A percentile compares a stretch with the other conserved stretches of the same genome.
Evolutionary conservation across 1,140 invertebrate genomes (phyloP).

Genomic region (Mercenaria mercenaria): DNA sequence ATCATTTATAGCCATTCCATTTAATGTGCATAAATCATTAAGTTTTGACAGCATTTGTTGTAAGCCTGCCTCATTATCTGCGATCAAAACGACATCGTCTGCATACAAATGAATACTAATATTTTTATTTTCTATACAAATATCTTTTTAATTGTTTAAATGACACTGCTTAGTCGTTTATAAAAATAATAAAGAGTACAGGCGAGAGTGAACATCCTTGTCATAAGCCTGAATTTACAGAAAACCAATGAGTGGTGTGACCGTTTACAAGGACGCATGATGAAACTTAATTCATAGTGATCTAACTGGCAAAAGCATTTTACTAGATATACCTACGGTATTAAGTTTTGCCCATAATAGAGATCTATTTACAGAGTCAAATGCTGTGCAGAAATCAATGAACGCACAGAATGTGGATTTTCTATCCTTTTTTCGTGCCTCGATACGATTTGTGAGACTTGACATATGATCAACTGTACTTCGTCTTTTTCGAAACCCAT

Average conservation of each 20-base stretch:
- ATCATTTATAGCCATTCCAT: too few relatives aligned
- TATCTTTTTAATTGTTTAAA: conserved; percentile 31
- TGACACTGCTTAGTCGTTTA: conserved; percentile 18
- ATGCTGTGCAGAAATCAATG: conserved; percentile 64
- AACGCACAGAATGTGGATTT: conserved; percentile 34
- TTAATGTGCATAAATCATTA: conserved; percentile 43
- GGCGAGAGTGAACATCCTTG: too few relatives aligned
- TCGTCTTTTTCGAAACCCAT: conserved; percentile 49
- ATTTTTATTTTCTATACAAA: conserved; percentile 12
- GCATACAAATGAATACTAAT: conserved; percentile 58
- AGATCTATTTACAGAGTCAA: conserved; percentile 34
- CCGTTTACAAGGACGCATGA: conserved; percentile 1
- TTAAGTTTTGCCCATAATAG: neutral
- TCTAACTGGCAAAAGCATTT: neutral
- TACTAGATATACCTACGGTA: conserved; percentile 12
- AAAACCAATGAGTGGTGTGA: conserved; percentile 15
- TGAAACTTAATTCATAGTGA: neutral
- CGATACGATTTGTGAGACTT: conserved; percentile 38
- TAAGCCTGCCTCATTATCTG: conserved; percentile 29
- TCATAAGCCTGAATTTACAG: conserved; percentile 6
- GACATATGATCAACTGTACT: conserved; percentile 54
- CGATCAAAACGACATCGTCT: conserved; percentile 47
- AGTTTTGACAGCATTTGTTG: conserved; percentile 22
- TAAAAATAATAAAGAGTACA: conserved; percentile 11
- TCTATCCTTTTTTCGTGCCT: conserved; percentile 22